Evolutionary conservation across 1,140 invertebrate species (phyloP), one percentile per base, ranked within the genome.

Genomic region (Musca vetustissima): DNA sequence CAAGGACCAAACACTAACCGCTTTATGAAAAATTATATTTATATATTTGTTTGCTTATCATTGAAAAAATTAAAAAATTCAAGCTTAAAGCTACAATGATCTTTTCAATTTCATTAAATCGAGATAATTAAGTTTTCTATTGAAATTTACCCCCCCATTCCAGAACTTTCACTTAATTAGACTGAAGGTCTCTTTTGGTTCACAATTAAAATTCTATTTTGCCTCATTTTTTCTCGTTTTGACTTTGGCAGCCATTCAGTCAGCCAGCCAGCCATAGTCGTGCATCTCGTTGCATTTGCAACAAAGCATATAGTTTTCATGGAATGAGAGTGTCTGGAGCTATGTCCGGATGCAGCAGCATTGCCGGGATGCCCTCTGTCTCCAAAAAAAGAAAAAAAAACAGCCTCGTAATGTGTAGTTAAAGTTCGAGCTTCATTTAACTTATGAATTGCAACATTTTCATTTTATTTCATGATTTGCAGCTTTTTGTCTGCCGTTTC

Each of bases 391-490:
- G 55, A 11, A 32, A n/a, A n/a, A n/a, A n/a, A n/a, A n/a, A n/a
- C n/a, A n/a, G n/a, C n/a, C n/a, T n/a, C n/a, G n/a, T 61, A 28
- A 61, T 61, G 57, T 61, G 57, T 61, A 61, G 57, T 61, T 61
- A 61, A 61, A 61, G 61, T 69, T 69, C 65, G 19, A 65, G 68
- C 59, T 64, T 69, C 68, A 69, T 69, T 69, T 69, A 69, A 69
- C 49, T 69, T 69, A 65, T 69, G 68, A 69, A 52, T 65, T 55
- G 68, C 50, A 53, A 47, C 14, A 28, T 65, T 28, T 52, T 25
- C 55, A n/a, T 59, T 65, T 65, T 48, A 4, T 49, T 22, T 21
- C 22, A 22, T 52, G 50, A 19, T 19, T 22, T 49, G 48, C 22
- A 24, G 19, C n/a, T n/a, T n/a, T 25, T 61, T 36, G 32, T 52